Conservation (phyloP, 92 coral and sea anemone species). For the Plumapathes pennacea region DNA sequence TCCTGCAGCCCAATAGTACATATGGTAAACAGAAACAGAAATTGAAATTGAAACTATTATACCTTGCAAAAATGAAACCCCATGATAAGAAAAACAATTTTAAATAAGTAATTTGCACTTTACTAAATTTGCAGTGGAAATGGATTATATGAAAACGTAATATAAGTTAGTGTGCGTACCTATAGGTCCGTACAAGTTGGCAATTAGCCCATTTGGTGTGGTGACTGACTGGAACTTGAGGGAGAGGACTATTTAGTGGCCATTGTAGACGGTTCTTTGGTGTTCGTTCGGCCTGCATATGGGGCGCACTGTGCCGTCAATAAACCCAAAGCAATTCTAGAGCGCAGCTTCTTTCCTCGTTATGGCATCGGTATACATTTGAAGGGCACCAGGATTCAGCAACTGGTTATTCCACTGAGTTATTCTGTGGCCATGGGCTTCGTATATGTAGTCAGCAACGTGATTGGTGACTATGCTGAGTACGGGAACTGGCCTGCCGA, state of each 20-base stretch:
- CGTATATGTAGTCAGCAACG: conserved; percentile 14
- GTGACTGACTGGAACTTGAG: conserved; percentile 30
- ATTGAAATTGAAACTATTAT: no score
- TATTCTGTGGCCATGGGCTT: conserved; percentile 33
- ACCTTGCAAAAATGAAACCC: no score
- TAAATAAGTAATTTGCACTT: no score
- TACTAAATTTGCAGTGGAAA: background rate
- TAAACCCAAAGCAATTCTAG: conserved; percentile 32
- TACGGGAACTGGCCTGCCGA: conserved; percentile 38
- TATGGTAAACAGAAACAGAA: no score
- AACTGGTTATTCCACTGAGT: conserved; percentile 38
- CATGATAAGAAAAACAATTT: no score
- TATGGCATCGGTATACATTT: conserved; percentile 31
- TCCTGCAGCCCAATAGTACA: no score
- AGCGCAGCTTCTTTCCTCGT: conserved; percentile 26
- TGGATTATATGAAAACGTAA: no score
- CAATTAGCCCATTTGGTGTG: conserved; percentile 28
- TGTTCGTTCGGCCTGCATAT: conserved; percentile 23
- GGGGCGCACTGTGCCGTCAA: conserved; percentile 28
- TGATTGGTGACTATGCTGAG: conserved; percentile 34
- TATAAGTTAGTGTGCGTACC: no score
- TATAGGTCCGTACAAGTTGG: conserved; percentile 33
- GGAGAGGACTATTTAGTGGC: conserved; percentile 20
- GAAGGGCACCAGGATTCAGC: conserved; percentile 26
- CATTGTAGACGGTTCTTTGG: conserved; percentile 31